phyloP scores from a whole-genome alignment of 2,113 vertebrate genomes.

The Hoplias malabaricus region DNA sequence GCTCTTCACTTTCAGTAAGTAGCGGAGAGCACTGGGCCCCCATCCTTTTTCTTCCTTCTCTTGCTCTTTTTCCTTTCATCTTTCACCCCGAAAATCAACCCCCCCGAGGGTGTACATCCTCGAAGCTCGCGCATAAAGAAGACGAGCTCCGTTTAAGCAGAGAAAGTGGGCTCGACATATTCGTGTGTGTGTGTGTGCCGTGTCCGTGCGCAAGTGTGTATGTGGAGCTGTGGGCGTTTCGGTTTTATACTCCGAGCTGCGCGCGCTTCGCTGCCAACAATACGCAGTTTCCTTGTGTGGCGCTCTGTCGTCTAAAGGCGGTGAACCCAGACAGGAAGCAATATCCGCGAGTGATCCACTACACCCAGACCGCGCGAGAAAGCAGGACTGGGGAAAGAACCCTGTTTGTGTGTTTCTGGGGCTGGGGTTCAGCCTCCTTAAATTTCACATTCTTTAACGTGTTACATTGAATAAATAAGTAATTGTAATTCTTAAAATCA shows the following conservation, averaged over 20 bases:
- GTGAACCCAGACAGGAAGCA: neutral
- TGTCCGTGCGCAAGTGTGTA: no score
- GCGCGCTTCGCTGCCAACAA: slow-evolving; percentile 6
- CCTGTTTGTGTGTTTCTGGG: no score
- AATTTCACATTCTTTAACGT: no score
- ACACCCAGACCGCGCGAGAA: neutral
- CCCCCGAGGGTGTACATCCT: slow-evolving; percentile 34
- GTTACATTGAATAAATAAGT: no score
- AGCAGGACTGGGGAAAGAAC: neutral
- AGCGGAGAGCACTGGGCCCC: slow-evolving; percentile 8
- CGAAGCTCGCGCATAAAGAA: neutral
- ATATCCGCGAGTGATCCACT: neutral
- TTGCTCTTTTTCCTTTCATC: no score
- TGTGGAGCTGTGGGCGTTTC: slow-evolving; percentile 33
- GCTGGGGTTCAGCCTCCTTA: no score
- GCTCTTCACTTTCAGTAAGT: neutral
- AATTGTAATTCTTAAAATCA: no score
- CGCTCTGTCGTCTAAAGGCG: neutral
- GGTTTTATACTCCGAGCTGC: slow-evolving; percentile 24
- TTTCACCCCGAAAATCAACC: neutral
- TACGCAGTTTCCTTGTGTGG: slow-evolving; percentile 15
- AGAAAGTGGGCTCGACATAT: slow-evolving; percentile 19
- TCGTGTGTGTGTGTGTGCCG: no score
- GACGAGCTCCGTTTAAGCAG: slow-evolving; percentile 20
- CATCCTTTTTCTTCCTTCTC: no score